Percentiles rank a stretch among this genome's conserved stretches.
These are phyloP conservation scores for Antheraea assamensis DNA, from an alignment of 2,888 invertebrate species.

Conservation along the genomic window DNA sequence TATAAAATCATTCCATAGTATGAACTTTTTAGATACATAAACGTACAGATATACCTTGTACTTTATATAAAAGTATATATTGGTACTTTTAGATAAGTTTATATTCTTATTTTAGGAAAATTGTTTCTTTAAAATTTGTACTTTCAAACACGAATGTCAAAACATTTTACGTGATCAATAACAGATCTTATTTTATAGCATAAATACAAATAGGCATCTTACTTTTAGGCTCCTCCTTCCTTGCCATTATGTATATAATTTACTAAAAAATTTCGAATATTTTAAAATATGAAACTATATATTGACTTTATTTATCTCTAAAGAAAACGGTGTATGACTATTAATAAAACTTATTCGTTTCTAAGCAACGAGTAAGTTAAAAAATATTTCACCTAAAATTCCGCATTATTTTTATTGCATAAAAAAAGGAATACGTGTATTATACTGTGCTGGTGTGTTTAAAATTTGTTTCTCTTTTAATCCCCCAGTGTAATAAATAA, in stretches of 20 bases:
- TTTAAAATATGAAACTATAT: slow-evolving; percentile 36
- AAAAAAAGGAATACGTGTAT: no score
- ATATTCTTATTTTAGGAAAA: neutral
- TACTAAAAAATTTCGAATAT: slow-evolving; percentile 56
- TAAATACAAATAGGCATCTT: slow-evolving; percentile 23
- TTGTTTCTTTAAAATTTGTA: neutral
- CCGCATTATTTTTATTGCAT: no score
- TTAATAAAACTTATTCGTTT: slow-evolving; percentile 29
- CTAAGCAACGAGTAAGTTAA: slow-evolving; percentile 36
- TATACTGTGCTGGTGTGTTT: no score
- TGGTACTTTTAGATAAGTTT: no score
- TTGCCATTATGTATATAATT: slow-evolving; percentile 54
- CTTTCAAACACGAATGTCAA: neutral
- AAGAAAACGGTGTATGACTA: slow-evolving; percentile 5
- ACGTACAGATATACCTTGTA: no score
- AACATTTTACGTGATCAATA: neutral
- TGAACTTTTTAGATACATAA: no score
- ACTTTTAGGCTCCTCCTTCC: slow-evolving; percentile 69
- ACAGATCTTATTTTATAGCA: neutral
- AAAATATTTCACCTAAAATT: no score
- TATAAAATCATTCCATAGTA: no score
- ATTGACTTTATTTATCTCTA: neutral
- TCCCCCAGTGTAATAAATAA: no score
- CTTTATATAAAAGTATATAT: no score
- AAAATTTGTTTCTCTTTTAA: no score